These are phyloP conservation scores for Drosophila parthenogenetica DNA, from an alignment of 2,888 invertebrate genomes.

Conservation along the genomic window DNA sequence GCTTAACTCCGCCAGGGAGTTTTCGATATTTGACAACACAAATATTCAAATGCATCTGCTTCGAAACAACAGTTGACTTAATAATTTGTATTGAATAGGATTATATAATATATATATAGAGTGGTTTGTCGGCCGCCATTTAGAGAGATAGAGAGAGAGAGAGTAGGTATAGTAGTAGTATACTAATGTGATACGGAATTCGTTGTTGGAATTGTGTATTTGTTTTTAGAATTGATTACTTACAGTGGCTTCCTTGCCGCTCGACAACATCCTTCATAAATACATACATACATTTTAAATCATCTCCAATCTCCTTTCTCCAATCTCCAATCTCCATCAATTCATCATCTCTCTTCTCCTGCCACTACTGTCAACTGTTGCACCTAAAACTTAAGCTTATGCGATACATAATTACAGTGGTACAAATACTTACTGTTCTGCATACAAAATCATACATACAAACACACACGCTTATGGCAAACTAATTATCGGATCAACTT, in stretches of 20 bases:
- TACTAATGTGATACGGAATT: slow-evolving; percentile 47
- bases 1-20: slow-evolving; percentile 63
- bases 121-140: slow-evolving; percentile 26
- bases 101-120: slow-evolving; percentile 17
- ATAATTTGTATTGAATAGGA: slow-evolving; percentile 44
- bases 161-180: slow-evolving; percentile 51
- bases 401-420: slow-evolving; percentile 32
- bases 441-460: slow-evolving; percentile 3
- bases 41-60: slow-evolving; percentile 27
- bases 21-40: slow-evolving; percentile 31
- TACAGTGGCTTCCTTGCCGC: slow-evolving; percentile 83
- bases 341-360: slow-evolving; percentile 27
- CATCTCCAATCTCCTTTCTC: slow-evolving; percentile 33
- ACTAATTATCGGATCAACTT: slow-evolving; percentile 72
- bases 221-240: slow-evolving; percentile 64
- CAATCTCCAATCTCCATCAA: slow-evolving; percentile 32
- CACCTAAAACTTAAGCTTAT: slow-evolving; percentile 66
- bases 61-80: slow-evolving; percentile 73
- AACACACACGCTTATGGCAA: slow-evolving; percentile 48
- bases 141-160: slow-evolving; percentile 51
- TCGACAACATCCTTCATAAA: slow-evolving; percentile 50
- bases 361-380: slow-evolving; percentile 63
- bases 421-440: slow-evolving; percentile 55
- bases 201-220: slow-evolving; percentile 48
- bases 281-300: slow-evolving; percentile 37